A percentile compares a stretch with the other conserved stretches of the same genome.
Evolutionary conservation across 2,113 vertebrate species (phyloP).

Genomic region (Barnardius zonarius): DNA sequence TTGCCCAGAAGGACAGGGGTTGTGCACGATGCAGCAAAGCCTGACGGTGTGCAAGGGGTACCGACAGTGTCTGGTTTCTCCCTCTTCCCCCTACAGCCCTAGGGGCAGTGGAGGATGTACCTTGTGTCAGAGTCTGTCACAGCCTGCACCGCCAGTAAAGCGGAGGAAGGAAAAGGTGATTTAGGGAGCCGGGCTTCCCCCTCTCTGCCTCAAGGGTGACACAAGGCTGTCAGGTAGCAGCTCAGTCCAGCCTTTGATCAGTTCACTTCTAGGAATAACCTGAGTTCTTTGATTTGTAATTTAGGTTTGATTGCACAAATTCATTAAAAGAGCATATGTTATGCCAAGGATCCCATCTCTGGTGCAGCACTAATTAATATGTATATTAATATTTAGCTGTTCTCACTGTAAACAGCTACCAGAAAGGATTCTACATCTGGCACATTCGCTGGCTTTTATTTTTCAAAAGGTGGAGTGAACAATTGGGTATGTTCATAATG

Average conservation of each 20-base stretch:
- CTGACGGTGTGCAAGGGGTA: not conserved
- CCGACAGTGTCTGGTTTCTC: not conserved
- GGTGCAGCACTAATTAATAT: not conserved
- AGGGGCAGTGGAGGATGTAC: not conserved
- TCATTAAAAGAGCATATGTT: not conserved
- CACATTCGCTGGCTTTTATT: not conserved
- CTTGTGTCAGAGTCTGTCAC: fast-evolving
- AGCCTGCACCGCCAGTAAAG: not conserved
- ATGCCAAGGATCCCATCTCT: not conserved
- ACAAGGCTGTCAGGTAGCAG: not conserved
- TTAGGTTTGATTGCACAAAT: not conserved
- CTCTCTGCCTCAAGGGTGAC: not conserved
- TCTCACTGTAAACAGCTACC: not conserved
- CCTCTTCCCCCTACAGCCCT: not conserved
- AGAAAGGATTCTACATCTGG: not conserved
- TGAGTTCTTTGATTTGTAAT: fast-evolving
- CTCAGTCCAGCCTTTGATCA: not conserved
- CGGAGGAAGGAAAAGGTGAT: not conserved
- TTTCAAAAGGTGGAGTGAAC: not conserved
- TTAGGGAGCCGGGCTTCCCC: not conserved
- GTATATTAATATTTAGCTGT: not conserved
- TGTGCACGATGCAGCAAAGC: fast-evolving
- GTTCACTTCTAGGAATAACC: not conserved
- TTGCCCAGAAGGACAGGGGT: not conserved
- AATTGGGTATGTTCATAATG: not conserved